A percentile compares a stretch with the other conserved stretches of the same genome.
phyloP scores from a whole-genome alignment of 2,113 vertebrate genomes.

The Carassius carassius region DNA sequence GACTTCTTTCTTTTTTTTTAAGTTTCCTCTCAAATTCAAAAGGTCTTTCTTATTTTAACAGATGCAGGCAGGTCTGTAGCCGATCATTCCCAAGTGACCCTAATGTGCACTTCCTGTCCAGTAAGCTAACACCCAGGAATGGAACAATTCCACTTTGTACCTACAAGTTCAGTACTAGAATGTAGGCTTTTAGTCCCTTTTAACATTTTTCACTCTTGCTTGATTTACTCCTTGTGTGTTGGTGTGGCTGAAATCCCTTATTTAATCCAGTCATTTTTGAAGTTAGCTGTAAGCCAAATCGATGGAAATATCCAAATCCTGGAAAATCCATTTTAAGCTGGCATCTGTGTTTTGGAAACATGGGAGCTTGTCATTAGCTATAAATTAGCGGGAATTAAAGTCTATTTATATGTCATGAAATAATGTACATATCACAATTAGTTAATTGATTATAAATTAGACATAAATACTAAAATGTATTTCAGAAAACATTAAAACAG shows the following conservation, averaged over 20 bases:
- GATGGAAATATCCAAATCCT: background rate
- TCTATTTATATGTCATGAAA: background rate
- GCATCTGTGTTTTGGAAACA: background rate
- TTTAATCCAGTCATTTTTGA: conserved; percentile 4
- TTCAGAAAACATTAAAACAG: conserved; percentile 33
- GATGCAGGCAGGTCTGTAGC: conserved; percentile 73
- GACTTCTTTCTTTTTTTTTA: background rate
- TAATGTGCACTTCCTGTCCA: conserved; percentile 76
- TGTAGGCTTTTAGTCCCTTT: conserved; percentile 41
- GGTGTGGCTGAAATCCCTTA: conserved; percentile 28
- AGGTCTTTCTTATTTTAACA: conserved; percentile 76
- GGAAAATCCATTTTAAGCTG: conserved; percentile 1
- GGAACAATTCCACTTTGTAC: conserved; percentile 78
- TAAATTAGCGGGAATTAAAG: background rate
- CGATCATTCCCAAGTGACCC: conserved; percentile 71
- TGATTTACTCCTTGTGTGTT: background rate
- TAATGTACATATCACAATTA: background rate
- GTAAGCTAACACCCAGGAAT: conserved; percentile 73
- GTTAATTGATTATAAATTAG: background rate
- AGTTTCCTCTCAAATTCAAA: conserved; percentile 71
- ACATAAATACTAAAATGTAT: background rate
- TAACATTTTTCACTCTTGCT: conserved; percentile 31
- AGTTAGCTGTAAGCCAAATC: background rate
- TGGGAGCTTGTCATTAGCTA: background rate
- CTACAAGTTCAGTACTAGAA: conserved; percentile 49